Conservation (phyloP, 1,140 invertebrate species). For the Drosophila funebris region DNA sequence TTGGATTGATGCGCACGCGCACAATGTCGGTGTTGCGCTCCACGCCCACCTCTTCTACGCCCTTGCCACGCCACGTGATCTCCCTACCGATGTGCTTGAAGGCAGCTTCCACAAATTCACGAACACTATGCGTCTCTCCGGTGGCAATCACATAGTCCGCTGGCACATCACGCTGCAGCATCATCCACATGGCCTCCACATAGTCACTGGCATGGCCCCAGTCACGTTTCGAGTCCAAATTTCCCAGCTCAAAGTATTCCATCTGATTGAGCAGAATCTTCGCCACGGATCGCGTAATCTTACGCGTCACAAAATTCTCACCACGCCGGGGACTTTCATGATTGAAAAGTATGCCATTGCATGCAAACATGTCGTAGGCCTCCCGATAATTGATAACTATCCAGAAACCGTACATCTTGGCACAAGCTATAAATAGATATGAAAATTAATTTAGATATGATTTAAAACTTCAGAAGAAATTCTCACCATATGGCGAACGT, state of each 20-base stretch:
- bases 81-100: slow-evolving; percentile 91
- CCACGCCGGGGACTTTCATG: slow-evolving; percentile 99
- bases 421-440: slow-evolving; percentile 90
- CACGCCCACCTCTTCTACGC: slow-evolving; percentile 93
- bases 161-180: slow-evolving; percentile 96
- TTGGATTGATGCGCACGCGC: slow-evolving; percentile 96
- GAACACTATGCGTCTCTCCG: slow-evolving; percentile 96
- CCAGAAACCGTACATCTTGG: slow-evolving; percentile 99
- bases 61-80: slow-evolving; percentile 94
- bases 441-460: neutral
- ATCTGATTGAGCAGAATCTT: slow-evolving; percentile 96
- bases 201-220: slow-evolving; percentile 99
- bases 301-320: slow-evolving; percentile 99
- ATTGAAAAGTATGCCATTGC: slow-evolving; percentile 99
- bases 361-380: slow-evolving; percentile 98
- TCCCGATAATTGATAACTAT: slow-evolving; percentile 99
- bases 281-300: slow-evolving; percentile 98
- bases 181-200: slow-evolving; percentile 99
- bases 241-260: slow-evolving; percentile 95
- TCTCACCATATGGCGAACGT: slow-evolving; percentile 98
- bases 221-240: slow-evolving; percentile 97
- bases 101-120: slow-evolving; percentile 97
- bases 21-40: slow-evolving; percentile 92
- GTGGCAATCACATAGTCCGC: slow-evolving; percentile 99
- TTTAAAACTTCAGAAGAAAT: neutral